Evolutionary conservation across 35 echinoderm and acorn worm genomes (phyloP), one percentile per base, ranked within the genome.

Genomic region (Ophioderma brevispina): DNA sequence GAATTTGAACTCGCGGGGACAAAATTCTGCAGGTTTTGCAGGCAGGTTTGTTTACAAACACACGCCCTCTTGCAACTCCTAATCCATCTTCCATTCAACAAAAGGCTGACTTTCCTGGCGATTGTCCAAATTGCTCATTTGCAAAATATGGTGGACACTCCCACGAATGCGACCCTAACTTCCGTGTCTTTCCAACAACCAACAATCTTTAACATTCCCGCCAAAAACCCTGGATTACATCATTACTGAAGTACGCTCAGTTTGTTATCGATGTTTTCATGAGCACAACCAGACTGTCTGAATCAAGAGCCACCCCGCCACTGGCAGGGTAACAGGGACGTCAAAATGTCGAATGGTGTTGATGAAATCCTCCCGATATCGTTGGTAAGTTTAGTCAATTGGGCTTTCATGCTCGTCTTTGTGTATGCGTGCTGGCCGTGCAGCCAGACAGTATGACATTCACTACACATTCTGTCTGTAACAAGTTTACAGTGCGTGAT

Each of bases 121-220:
- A 70, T 70, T 46, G 41, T 17, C 41, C 41, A 46, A 46, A 46
- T 46, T 70, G 15, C 59, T 70, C 59, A 70, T 30, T 70, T 4
- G 17, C 59, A 70, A 70, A 70, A 70, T 70, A 70, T 70, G 59
- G 59, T 70, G 59, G 59, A 70, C 59, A 70, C 59, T 70, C 59
- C 59, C 59, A 70, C 59, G 59, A 30, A 2, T 8, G 8, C 8
- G 59, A 25, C 15, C 28, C 15, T 30, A 13, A 70, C 59, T 70
- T 70, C 59, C 59, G 59, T 25, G n/a, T 70, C 23, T 18, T 70
- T 4, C 23, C 5, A 25, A 25, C 10, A 70, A 8, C 41, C 5
- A 70, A 70, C 59, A 15, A 15, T 70, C 1, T 15, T 70, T 25
- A 70, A 15, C 10, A 70, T 30, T 15, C n/a, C n/a, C 59, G 10